Conservation (phyloP, 2,888 invertebrate genomes). For the Netelia virgata region DNA sequence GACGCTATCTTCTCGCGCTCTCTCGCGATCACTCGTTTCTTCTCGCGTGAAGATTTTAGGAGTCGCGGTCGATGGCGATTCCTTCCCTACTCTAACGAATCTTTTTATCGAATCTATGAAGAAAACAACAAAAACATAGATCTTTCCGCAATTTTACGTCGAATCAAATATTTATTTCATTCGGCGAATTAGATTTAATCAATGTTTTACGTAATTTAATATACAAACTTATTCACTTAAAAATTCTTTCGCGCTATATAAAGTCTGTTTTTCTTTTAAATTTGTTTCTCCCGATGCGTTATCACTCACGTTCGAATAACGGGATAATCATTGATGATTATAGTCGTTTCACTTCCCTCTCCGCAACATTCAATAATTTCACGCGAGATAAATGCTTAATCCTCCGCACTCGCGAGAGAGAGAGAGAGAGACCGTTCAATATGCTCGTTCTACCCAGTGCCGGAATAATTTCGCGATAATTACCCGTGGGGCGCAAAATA, state of each 20-base stretch:
- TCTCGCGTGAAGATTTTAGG: neutral
- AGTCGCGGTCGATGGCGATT: neutral
- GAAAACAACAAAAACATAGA: too few relatives aligned
- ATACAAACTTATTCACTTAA: too few relatives aligned
- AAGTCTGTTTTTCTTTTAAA: too few relatives aligned
- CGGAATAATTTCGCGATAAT: slow-evolving; percentile 67
- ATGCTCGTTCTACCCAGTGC: slow-evolving; percentile 35
- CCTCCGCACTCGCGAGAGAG: neutral
- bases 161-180: too few relatives aligned
- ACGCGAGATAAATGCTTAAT: neutral
- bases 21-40: slow-evolving; percentile 15
- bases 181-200: neutral
- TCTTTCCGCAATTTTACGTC: too few relatives aligned
- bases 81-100: neutral
- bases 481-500: slow-evolving; percentile 33
- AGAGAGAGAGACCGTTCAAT: slow-evolving; percentile 5
- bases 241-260: too few relatives aligned
- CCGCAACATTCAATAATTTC: neutral
- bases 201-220: too few relatives aligned
- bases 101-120: too few relatives aligned
- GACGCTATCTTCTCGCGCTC: slow-evolving; percentile 30
- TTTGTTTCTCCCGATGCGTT: neutral
- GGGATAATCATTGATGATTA: neutral
- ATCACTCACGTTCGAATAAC: neutral
- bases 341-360: neutral